Evolutionary conservation across 2,113 vertebrate genomes (phyloP).

Genomic region (Tamias sibiricus): DNA sequence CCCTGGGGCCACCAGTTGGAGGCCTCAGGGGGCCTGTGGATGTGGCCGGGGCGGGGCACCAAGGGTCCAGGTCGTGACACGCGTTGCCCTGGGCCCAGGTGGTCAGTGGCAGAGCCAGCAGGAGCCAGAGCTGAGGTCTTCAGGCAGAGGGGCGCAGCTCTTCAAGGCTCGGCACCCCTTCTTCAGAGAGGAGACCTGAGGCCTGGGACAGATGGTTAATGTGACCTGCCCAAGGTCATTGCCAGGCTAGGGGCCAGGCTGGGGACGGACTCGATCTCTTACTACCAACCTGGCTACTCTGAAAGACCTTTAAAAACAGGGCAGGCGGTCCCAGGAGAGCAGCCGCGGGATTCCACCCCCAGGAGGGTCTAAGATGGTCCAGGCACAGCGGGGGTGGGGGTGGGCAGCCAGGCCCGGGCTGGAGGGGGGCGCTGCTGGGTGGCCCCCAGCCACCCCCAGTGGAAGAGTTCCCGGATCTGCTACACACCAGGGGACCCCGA

Average conservation of each 20-base stretch:
- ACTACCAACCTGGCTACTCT: accelerated
- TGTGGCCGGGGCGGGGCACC: background rate
- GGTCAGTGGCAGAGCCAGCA: background rate
- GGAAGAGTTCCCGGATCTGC: background rate
- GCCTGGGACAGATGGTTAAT: background rate
- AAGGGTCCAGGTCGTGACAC: background rate
- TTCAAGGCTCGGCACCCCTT: background rate
- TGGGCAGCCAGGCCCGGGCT: background rate
- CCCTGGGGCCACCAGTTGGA: background rate
- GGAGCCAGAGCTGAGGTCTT: too few relatives aligned
- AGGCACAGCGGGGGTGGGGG: too few relatives aligned
- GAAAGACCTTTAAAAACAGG: background rate
- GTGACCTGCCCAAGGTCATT: background rate
- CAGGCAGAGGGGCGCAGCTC: background rate
- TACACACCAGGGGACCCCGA: background rate
- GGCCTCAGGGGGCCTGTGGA: background rate
- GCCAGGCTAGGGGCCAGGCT: background rate
- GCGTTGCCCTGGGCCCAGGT: background rate
- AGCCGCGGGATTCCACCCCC: background rate
- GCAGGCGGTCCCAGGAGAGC: too few relatives aligned
- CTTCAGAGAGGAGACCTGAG: constrained; percentile 1
- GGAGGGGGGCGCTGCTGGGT: background rate
- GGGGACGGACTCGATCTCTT: background rate
- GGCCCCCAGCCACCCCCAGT: too few relatives aligned
- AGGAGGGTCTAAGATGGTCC: background rate